Evolutionary conservation across 2,797 vertebrate species (phyloP).

Genomic region (Pelodytes ibericus): DNA sequence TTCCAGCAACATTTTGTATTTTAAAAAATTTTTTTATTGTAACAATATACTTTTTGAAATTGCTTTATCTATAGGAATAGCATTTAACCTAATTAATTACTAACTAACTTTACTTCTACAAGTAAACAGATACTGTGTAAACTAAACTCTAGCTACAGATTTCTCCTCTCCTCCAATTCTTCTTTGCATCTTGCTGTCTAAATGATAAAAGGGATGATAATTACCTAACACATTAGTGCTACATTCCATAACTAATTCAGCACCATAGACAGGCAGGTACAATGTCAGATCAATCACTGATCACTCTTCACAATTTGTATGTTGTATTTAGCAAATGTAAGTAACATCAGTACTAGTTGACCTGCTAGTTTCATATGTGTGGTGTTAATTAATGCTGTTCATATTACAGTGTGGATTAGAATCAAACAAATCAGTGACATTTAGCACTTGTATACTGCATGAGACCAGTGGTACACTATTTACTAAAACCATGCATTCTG

Average conservation of each 20-base stretch:
- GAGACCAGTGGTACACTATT: no score
- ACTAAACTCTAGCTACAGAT: no score
- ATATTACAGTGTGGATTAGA: slow-evolving; percentile 7
- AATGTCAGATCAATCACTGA: slow-evolving; percentile 17
- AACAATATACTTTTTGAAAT: no score
- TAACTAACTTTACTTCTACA: no score
- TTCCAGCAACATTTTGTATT: no score
- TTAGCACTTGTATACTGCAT: slow-evolving; percentile 1
- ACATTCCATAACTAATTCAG: slow-evolving; percentile 34
- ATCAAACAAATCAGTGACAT: slow-evolving; percentile 10
- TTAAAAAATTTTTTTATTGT: no score
- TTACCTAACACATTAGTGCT: slow-evolving; percentile 21
- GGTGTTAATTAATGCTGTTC: slow-evolving; percentile 23
- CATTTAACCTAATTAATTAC: no score
- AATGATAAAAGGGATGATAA: slow-evolving; percentile 30
- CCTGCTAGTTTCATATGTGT: neutral
- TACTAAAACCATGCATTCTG: no score
- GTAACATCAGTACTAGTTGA: slow-evolving; percentile 19
- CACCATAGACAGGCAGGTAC: neutral
- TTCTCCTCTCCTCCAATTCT: neutral
- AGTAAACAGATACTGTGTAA: no score
- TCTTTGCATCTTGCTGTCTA: slow-evolving; percentile 10
- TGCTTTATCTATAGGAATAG: no score
- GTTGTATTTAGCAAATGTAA: slow-evolving; percentile 32
- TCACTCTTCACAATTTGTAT: slow-evolving; percentile 1